A percentile compares a stretch with the other conserved stretches of the same genome.
Evolutionary conservation across 2,888 invertebrate species (phyloP).

Genomic region (Drosophila mulleri): DNA sequence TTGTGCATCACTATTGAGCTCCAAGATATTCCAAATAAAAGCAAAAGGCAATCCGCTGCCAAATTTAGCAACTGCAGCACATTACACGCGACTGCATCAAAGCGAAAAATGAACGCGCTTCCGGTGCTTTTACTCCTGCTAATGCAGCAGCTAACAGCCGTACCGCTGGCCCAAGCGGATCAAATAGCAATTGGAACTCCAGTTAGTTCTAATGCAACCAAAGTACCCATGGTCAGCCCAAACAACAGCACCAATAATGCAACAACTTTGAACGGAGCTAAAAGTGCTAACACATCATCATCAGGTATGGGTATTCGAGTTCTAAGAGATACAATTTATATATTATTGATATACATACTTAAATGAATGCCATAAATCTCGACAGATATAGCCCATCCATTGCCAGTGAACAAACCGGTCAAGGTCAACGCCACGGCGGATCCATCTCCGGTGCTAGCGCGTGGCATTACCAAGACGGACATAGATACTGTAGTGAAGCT

Average conservation of each 20-base stretch:
- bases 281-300: background rate
- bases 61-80: conserved; percentile 23
- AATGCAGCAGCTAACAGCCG: conserved; percentile 27
- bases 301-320: conserved; percentile 9
- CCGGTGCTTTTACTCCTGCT: conserved; percentile 39
- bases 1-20: conserved; percentile 13
- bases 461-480: conserved; percentile 46
- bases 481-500: background rate
- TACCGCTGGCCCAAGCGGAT: background rate
- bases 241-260: conserved; percentile 15
- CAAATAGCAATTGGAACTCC: conserved; percentile 10
- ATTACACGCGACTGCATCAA: background rate
- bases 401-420: background rate
- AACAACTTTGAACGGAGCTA: conserved; percentile 2
- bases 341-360: background rate
- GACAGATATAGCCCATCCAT: conserved; percentile 7
- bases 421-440: conserved; percentile 17
- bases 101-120: conserved; percentile 38
- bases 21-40: conserved; percentile 29
- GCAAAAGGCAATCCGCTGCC: conserved; percentile 11
- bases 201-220: conserved; percentile 10
- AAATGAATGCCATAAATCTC: background rate
- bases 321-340: background rate
- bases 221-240: background rate
- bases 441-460: conserved; percentile 14